Conservation (phyloP, 2,797 vertebrate genomes). For the Mus minutoides region DNA sequence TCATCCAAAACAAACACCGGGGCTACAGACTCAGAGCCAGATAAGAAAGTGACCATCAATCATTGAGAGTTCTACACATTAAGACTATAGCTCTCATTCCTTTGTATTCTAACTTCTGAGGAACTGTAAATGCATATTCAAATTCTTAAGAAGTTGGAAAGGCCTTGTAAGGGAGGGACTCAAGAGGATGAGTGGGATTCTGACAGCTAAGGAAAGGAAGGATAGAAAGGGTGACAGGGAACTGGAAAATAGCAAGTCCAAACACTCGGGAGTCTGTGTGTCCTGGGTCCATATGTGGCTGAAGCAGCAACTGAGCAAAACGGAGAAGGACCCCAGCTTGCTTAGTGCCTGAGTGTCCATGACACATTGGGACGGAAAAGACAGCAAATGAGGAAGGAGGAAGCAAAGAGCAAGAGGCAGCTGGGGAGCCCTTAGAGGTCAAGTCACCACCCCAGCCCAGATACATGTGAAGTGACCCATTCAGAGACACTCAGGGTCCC, state of each 20-base stretch:
- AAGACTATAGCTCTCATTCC: not conserved
- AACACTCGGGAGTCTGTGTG: rapidly evolving
- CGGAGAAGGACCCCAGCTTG: not conserved
- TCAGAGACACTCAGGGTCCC: not conserved
- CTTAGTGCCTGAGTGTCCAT: not conserved
- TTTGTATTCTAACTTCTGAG: not conserved
- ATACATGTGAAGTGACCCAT: not conserved
- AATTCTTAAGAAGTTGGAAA: not conserved
- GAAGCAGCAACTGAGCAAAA: not conserved
- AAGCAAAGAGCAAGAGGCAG: not conserved
- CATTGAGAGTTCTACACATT: rapidly evolving
- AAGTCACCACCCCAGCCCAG: too few species aligned
- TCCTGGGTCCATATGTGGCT: rapidly evolving
- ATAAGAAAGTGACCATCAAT: not conserved
- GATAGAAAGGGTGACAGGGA: not conserved
- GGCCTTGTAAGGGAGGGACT: not conserved
- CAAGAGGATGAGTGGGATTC: not conserved
- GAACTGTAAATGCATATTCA: not conserved
- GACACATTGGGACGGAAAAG: not conserved
- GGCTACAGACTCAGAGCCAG: not conserved
- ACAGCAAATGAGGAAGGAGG: not conserved
- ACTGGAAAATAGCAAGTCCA: not conserved
- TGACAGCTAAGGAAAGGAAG: not conserved
- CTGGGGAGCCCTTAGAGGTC: not conserved
- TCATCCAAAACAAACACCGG: not conserved